Evolutionary conservation across 2,113 vertebrate species (phyloP), one percentile per base, ranked within the genome.

Genomic region (Labrus mixtus): DNA sequence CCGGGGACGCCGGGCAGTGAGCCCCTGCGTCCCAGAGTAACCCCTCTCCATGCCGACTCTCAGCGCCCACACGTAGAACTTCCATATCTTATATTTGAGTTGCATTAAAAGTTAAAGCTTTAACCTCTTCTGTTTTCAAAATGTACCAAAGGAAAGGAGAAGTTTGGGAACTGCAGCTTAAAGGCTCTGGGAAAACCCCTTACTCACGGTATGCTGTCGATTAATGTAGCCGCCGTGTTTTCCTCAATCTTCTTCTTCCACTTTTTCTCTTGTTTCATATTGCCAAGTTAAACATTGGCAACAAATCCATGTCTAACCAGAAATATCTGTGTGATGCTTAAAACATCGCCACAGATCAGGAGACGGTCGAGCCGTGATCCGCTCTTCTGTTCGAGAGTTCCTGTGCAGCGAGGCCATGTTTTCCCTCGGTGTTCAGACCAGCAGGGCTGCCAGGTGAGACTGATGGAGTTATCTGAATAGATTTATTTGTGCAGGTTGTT

Each of bases 121-220:
- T 25, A 5, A 68, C 17, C 11, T 33, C 15, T 36, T 54, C 39
- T 53, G 10, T 3, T 64, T 55, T 3, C 33, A 9, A 8, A 25
- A 12, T 76, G n/a, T 29, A 66, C 13, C 9, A 48, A 84, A 96
- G 96, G 73, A 86, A 85, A 17, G 94, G 94, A 67, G 93, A 95
- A 75, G 92, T 84, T 25, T 96, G 95, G 95, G 96, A 96, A 62
- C 91, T 97, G 3, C 95, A 95, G 56, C 89, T 96, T 56, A 97
- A 97, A 93, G 95, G 95, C n/a, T 97, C 95, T 10, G 95, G 95
- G 78, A 96, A 90, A 86, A 96, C 95, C 0, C 95, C 94, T 0
- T 96, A 95, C 60, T 97, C 96, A 19, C 88, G 93, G 95, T 95
- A 80, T 23, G 16, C 39, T 8, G 11, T 46, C 1, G 13, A 4